Base-by-base conservation (phyloP, 1,140 invertebrate genomes). In the Cotesia vestalis region DNA sequence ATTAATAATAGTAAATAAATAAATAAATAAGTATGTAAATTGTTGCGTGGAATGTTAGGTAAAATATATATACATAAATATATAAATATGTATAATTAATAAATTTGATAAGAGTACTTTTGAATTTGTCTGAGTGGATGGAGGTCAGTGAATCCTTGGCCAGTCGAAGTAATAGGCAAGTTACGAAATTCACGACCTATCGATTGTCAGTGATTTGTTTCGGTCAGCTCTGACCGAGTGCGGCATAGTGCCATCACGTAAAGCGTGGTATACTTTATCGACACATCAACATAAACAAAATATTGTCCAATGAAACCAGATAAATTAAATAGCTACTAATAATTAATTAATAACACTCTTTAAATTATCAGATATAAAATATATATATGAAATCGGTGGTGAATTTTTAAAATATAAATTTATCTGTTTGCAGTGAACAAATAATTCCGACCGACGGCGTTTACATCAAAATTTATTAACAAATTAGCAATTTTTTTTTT, bases 241-340 rank as follows among this genome's bases (percentile, higher is more conserved):
- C 86, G 85, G 86, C 86, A 85, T 85, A 84, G 86, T 87, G 86
- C 85, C 85, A 80, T 86, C 82, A 86, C 86, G 84, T 87, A 86
- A 46, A 87, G 86, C 86, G 86, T 87, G 86, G 84, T 38, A 84
- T 86, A 80, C 85, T 86, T 86, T 87, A 87, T 84, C 81, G 86
- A 86, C 84, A 87, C 86, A 86, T 82, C 81, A 86, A 87, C 84
- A 85, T 84, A 70, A 77, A 81, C 40, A 46, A 46, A 46, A 9
- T 46, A 46, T 46, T 46, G 40, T 74, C 77, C 66, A 73, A 69
- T 66, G 71, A 82, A 83, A 78, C 85, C 80, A 85, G 80, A 82
- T 78, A 82, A 67, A 61, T 55, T 61, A 52, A 4, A 61, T 67
- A 51, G 11, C 36, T n/a, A 73, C 53, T 34, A 60, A 11, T 40